phyloP scores from a whole-genome alignment of 2,888 invertebrate genomes.

The Zygothrica quintamaculata region DNA sequence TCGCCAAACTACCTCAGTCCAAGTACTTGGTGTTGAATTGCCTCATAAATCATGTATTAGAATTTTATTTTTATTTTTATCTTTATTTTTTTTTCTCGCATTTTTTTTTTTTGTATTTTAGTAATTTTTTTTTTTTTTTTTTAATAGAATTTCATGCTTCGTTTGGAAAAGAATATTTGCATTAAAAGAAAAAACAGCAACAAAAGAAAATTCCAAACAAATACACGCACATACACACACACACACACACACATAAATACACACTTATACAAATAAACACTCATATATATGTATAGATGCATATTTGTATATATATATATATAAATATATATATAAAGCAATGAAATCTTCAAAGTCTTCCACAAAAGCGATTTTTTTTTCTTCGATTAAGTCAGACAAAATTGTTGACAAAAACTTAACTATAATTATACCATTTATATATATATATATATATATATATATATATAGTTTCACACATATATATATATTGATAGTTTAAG shows the following conservation, averaged over 20 bases:
- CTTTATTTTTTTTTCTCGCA: conserved; percentile 41
- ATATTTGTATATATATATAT: too few relatives aligned
- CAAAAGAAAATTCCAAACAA: conserved; percentile 2
- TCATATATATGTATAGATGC: conserved; percentile 8
- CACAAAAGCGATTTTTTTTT: conserved; percentile 32
- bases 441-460: conserved; percentile 33
- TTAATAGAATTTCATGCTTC: conserved; percentile 42
- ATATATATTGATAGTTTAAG: conserved; percentile 36
- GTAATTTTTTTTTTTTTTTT: conserved; percentile 2
- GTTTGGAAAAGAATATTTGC: conserved; percentile 50
- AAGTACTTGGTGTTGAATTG: conserved; percentile 80
- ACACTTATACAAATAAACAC: conserved; percentile 11
- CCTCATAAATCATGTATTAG: conserved; percentile 72
- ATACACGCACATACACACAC: conserved; percentile 13
- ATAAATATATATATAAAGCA: conserved; percentile 47
- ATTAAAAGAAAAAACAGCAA: neutral
- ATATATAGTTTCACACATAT: conserved; percentile 37
- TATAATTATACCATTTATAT: conserved; percentile 35
- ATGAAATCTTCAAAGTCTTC: conserved; percentile 80
- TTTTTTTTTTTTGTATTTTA: too few relatives aligned
- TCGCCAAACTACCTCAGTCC: conserved; percentile 80
- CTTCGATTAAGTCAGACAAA: conserved; percentile 44
- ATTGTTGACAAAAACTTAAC: conserved; percentile 48
- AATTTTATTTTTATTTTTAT: conserved; percentile 29
- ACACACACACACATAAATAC: conserved; percentile 16